Evolutionary conservation across 2,888 invertebrate genomes (phyloP), one percentile per base, ranked within the genome.

Genomic region (Amphipyra berbera): DNA sequence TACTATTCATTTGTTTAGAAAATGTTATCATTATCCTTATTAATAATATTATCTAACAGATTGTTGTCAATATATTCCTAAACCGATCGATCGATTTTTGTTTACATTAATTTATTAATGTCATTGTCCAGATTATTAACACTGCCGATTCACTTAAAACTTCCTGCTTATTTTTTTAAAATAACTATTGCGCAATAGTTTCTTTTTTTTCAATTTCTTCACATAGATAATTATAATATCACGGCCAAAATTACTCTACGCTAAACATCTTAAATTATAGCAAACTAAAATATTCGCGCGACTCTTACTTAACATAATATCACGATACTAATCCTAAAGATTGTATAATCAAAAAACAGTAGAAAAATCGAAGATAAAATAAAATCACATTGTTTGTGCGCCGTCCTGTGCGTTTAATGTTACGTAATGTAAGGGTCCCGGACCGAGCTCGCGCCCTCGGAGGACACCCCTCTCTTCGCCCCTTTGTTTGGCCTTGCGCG

Each of bases 341-440:
- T 89, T 94, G 94, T 94, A 94, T 92, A 94, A 88, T 92, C 83
- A 90, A 93, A 21, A 94, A 85, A 92, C 83, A 84, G 90, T 94
- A 93, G 90, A 94, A 94, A 92, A 88, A 85, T 83, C 71, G 86
- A 87, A 87, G 86, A 89, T 90, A 59, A 92, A 93, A 91, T 92
- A 91, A 93, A 93, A 94, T 95, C 94, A 95, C 95, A 94, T 95
- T 91, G 90, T 94, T 95, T 95, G 95, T 95, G 95, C 95, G 95
- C 95, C 88, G 90, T 94, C 88, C 93, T 95, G 95, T 95, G 95
- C 95, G 95, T 95, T 90, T 90, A 90, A 87, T 79, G 94, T 95
- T 95, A 94, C 89, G 92, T 95, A 95, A 95, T 94, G 92, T 83
- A 89, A 90, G 92, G 91, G 92, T 84, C 88, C 90, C 85, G 85